Evolutionary conservation across 2,888 invertebrate genomes (phyloP).

Genomic region (Euzophera pinguis): DNA sequence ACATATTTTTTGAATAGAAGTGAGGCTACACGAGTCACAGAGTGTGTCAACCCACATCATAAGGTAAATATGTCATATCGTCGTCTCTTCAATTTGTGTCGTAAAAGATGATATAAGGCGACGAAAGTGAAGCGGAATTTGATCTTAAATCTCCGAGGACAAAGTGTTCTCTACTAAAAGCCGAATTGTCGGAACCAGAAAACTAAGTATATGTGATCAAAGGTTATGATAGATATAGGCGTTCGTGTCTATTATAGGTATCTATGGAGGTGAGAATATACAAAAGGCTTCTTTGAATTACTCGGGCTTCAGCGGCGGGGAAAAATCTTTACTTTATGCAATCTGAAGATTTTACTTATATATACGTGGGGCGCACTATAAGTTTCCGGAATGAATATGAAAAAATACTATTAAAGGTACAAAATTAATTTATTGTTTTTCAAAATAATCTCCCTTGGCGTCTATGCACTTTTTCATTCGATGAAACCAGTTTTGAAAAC

Average conservation of each 20-base stretch:
- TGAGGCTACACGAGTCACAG: too few species aligned
- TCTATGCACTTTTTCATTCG: too few species aligned
- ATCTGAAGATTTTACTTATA: neutral
- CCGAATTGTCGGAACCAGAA: neutral
- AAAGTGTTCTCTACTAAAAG: neutral
- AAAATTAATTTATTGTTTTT: too few species aligned
- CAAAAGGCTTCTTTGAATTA: slow-evolving; percentile 20
- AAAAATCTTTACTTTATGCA: slow-evolving; percentile 7
- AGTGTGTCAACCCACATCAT: too few species aligned
- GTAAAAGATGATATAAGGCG: neutral
- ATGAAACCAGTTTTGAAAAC: too few species aligned
- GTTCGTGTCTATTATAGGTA: neutral
- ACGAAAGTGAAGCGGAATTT: neutral
- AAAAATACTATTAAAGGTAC: too few species aligned
- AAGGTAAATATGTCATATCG: neutral
- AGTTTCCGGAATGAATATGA: too few species aligned
- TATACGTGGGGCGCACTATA: too few species aligned
- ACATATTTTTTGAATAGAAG: too few species aligned
- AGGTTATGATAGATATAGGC: slow-evolving; percentile 1
- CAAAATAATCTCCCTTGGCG: too few species aligned
- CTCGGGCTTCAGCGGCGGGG: slow-evolving; percentile 17
- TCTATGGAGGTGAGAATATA: slow-evolving; percentile 13
- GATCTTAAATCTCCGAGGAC: neutral
- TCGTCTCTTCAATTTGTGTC: neutral
- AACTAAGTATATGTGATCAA: slow-evolving; percentile 8